A percentile compares a stretch with the other conserved stretches of the same genome.
phyloP scores from a whole-genome alignment of 1,140 invertebrate species.

The Zeugodacus cucurbitae region DNA sequence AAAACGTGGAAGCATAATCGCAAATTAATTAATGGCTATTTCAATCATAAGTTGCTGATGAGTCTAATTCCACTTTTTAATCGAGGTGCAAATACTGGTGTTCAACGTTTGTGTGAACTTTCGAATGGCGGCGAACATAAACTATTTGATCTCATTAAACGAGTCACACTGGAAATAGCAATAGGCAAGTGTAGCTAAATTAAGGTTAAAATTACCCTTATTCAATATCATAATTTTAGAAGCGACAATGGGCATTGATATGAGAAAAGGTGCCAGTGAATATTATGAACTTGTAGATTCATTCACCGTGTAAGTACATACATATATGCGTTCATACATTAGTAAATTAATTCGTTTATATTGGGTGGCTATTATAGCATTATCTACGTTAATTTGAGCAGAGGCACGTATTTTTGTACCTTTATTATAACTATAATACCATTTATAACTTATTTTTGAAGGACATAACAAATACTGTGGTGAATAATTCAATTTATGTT shows the following conservation, averaged over 20 bases:
- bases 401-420: too few relatives aligned
- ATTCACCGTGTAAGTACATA: constrained; percentile 21
- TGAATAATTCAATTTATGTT: too few relatives aligned
- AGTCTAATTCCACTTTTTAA: constrained; percentile 55
- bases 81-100: constrained; percentile 24
- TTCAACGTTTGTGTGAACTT: constrained; percentile 44
- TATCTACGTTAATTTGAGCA: too few relatives aligned
- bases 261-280: neutral
- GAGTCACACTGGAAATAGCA: constrained; percentile 10
- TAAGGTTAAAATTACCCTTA: neutral
- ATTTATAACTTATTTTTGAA: too few relatives aligned
- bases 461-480: too few relatives aligned
- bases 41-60: constrained; percentile 48
- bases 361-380: too few relatives aligned
- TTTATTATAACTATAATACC: too few relatives aligned
- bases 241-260: constrained; percentile 37
- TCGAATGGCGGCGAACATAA: neutral
- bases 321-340: neutral
- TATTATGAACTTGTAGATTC: neutral
- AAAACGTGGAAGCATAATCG: constrained; percentile 50
- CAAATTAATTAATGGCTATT: constrained; percentile 50
- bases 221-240: neutral
- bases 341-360: neutral
- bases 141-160: constrained; percentile 36
- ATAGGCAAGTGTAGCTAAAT: constrained; percentile 39